Conservation (phyloP, 2,113 vertebrate species). For the Lutjanus erythropterus region DNA sequence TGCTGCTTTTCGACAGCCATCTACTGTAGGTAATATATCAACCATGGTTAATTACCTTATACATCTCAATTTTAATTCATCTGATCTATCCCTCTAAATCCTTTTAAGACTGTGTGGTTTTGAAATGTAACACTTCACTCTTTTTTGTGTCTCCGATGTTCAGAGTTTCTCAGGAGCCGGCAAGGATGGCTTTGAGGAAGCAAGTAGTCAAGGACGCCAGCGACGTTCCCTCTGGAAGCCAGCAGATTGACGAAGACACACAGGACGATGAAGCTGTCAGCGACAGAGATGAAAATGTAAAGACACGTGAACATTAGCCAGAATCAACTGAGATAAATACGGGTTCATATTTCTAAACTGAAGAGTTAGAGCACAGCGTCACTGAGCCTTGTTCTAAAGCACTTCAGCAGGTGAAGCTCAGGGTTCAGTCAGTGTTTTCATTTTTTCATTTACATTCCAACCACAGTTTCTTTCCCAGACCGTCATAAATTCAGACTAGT, state of each 20-base stretch:
- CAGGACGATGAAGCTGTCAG: constrained; percentile 13
- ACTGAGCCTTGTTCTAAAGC: background rate
- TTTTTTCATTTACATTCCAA: background rate
- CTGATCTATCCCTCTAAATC: too few species aligned
- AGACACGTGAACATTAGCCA: background rate
- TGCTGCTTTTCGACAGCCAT: too few species aligned
- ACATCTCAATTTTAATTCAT: too few species aligned
- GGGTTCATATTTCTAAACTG: background rate
- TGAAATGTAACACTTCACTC: background rate
- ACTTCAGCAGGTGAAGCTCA: background rate
- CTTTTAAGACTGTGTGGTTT: background rate
- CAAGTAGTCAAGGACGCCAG: background rate
- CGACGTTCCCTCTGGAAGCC: constrained; percentile 10
- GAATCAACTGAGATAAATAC: background rate
- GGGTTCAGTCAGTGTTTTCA: background rate
- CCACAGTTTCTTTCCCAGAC: background rate
- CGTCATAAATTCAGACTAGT: too few species aligned
- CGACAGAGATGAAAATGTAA: constrained; percentile 36
- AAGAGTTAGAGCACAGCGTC: too few species aligned
- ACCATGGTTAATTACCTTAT: too few species aligned
- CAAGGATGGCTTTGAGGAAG: constrained; percentile 66
- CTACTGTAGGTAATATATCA: too few species aligned
- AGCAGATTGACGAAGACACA: background rate
- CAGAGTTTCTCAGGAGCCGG: constrained; percentile 18
- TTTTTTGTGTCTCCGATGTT: constrained; percentile 5